A percentile compares a stretch with the other conserved stretches of the same genome.
Evolutionary conservation across 1,140 invertebrate genomes (phyloP).

Genomic region (Lepidotrigona ventralis): DNA sequence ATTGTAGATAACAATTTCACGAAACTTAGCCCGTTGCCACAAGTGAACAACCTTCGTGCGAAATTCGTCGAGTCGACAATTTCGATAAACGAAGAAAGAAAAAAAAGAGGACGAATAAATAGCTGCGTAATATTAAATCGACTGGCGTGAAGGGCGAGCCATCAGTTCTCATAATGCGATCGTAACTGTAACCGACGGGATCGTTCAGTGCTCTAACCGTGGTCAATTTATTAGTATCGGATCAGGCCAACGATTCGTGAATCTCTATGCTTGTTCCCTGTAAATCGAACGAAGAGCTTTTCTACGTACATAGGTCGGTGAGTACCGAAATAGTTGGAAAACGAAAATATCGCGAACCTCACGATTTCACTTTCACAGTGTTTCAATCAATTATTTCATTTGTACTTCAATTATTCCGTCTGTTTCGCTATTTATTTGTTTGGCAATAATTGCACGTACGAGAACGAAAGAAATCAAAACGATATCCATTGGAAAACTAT

Average conservation of each 20-base stretch:
- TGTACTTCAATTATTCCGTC: neutral
- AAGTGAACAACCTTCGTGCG: neutral
- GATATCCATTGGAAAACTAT: neutral
- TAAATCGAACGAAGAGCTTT: neutral
- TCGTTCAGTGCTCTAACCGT: neutral
- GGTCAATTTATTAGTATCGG: neutral
- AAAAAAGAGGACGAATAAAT: neutral
- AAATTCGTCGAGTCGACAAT: neutral
- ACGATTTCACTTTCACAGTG: neutral
- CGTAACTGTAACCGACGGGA: slow-evolving; percentile 12
- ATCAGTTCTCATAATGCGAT: slow-evolving; percentile 2
- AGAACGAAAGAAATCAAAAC: neutral
- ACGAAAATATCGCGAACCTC: neutral
- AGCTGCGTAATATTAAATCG: neutral
- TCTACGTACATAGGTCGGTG: neutral
- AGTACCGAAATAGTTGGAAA: neutral
- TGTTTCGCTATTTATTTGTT: neutral
- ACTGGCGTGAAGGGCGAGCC: too few species aligned
- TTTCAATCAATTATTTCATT: neutral
- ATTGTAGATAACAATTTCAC: too few species aligned
- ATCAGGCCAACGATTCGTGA: neutral
- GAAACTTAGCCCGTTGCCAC: too few species aligned
- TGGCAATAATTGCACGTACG: neutral
- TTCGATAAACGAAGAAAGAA: neutral
- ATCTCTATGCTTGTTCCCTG: neutral